These are phyloP conservation scores for Sebastes hopkinsi DNA, from an alignment of 2,797 vertebrate genomes.

Conservation along the genomic window DNA sequence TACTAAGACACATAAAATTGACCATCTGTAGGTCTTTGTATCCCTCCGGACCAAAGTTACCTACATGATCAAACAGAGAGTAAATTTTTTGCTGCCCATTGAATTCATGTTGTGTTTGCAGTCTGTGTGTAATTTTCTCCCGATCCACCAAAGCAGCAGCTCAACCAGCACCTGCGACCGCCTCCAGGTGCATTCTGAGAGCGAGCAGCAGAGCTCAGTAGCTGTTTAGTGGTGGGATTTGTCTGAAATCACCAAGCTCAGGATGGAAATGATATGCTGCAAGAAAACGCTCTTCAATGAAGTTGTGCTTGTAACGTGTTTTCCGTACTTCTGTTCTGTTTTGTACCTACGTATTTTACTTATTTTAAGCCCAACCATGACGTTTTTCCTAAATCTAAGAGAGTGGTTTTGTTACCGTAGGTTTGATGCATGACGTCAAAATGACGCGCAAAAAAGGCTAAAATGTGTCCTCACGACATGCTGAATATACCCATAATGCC, in stretches of 20 bases:
- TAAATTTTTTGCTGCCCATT: background rate
- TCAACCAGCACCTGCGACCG: background rate
- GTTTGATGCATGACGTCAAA: no score
- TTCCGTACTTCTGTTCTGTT: no score
- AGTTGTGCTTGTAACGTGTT: background rate
- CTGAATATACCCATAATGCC: no score
- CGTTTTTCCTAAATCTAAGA: no score
- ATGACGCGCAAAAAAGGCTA: no score
- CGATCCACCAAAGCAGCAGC: background rate
- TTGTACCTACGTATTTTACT: no score
- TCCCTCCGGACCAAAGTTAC: background rate
- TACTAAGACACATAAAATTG: background rate
- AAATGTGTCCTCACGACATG: no score
- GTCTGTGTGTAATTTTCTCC: background rate
- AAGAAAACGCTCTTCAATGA: background rate
- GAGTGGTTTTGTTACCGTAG: no score
- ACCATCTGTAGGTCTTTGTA: background rate
- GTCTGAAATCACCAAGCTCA: background rate
- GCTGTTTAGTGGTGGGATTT: background rate
- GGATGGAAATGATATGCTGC: background rate
- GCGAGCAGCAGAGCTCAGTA: background rate
- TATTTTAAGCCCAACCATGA: no score
- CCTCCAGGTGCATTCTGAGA: background rate
- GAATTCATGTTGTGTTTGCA: background rate
- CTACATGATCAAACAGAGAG: background rate